A percentile compares a stretch with the other conserved stretches of the same genome.
phyloP scores from a whole-genome alignment of 2,113 vertebrate species.

The Mastomys natalensis region DNA sequence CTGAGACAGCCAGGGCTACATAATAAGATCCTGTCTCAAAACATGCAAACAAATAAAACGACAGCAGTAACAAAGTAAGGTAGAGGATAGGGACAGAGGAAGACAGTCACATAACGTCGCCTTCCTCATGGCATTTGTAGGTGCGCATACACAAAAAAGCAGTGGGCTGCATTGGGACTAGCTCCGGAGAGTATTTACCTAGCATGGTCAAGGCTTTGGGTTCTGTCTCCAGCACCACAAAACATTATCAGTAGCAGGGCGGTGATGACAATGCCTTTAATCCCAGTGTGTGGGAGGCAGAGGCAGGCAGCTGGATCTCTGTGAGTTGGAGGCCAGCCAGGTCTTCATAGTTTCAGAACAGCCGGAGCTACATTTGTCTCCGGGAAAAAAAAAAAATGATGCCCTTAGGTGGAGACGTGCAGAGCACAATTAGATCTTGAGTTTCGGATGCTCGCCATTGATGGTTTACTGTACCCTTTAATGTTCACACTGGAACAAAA shows the following conservation, averaged over 20 bases:
- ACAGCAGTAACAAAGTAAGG: no score
- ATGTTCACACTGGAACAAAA: background rate
- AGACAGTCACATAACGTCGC: background rate
- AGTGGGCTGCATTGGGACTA: background rate
- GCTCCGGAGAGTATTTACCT: background rate
- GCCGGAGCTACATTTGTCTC: background rate
- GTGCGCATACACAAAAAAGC: background rate
- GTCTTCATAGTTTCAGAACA: background rate
- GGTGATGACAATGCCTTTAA: background rate
- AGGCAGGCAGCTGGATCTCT: background rate
- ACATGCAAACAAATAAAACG: background rate
- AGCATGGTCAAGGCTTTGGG: background rate
- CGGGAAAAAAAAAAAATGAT: background rate
- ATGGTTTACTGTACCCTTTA: background rate
- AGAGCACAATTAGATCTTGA: background rate
- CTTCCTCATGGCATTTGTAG: no score
- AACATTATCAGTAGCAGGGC: background rate
- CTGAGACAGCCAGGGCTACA: background rate
- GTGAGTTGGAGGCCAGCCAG: background rate
- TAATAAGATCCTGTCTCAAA: background rate
- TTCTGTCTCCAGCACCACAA: background rate
- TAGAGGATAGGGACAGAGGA: background rate
- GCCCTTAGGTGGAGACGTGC: background rate
- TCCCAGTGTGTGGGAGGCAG: background rate
- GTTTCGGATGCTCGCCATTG: background rate